Base-by-base conservation (phyloP, 2,888 invertebrate genomes). In the Sphaeridia pumilis region DNA sequence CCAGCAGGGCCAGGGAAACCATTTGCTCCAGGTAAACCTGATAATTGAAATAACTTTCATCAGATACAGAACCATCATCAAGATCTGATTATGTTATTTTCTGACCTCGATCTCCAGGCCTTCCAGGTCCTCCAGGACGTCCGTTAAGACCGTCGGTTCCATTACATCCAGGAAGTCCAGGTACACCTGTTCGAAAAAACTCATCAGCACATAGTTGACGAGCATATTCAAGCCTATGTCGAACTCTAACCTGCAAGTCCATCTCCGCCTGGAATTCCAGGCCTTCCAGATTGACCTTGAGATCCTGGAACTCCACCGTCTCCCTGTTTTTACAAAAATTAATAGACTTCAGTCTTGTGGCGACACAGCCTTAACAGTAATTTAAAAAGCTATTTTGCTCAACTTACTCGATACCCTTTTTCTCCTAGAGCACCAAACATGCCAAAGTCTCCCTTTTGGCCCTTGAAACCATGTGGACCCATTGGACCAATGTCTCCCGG, bases 381-480 rank as follows among this genome's bases (percentile, higher is more conserved):
- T n/a, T n/a, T n/a, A n/a, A n/a, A n/a, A n/a, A n/a, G n/a, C n/a
- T n/a, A n/a, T n/a, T n/a, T n/a, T n/a, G n/a, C n/a, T n/a, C n/a
- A n/a, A n/a, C 73, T 74, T 76, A 90, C 90, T 69, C 90, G 75
- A 69, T 81, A 79, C 64, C 93, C 93, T 70, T 87, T 88, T 65
- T 87, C 87, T 22, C 93, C 94, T 21, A 72, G 68, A 45, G 80
- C 78, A 22, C 93, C 93, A 58, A 73, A 72, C 58, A 83, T 83
- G 2, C 92, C 93, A 28, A 70, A 70, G 31, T 82, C 82, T 12
- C 93, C 93, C 59, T 77, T 75, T 82, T 82, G 46, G 89, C 93
- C 49, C 73, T 72, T 75, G 0, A 76, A 72, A 2, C 89, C 86
- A 0, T 67, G 64, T 0, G 78, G 80, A n/a, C 89, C 88, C 14